These are phyloP conservation scores for Hirundo rustica DNA, from an alignment of 2,797 vertebrate genomes.

Conservation along the genomic window DNA sequence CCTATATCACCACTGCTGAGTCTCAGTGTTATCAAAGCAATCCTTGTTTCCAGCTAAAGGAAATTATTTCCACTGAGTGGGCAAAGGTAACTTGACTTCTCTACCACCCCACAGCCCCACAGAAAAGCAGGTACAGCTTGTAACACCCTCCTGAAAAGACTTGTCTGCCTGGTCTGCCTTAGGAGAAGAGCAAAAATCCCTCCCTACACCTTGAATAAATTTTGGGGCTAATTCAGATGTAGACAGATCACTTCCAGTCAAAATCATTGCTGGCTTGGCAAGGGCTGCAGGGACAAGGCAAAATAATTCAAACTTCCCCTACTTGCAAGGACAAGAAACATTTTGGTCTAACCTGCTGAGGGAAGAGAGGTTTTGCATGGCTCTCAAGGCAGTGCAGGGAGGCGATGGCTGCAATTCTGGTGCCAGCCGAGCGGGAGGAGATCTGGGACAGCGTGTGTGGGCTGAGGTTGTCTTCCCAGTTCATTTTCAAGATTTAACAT, in stretches of 20 bases:
- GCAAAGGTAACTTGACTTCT: neutral
- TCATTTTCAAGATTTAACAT: neutral
- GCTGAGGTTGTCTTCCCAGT: neutral
- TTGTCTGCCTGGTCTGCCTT: neutral
- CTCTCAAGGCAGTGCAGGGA: neutral
- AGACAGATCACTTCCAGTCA: neutral
- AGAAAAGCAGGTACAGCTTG: neutral
- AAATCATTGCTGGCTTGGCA: rapidly evolving
- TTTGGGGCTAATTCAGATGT: neutral
- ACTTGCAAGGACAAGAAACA: neutral
- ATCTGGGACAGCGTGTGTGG: rapidly evolving
- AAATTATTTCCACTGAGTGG: neutral
- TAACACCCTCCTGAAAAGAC: neutral
- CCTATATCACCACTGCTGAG: neutral
- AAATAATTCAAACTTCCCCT: neutral
- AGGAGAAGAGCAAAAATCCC: neutral
- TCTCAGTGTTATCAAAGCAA: neutral
- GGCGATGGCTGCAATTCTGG: neutral
- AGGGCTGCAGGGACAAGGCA: neutral
- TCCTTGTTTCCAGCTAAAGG: neutral
- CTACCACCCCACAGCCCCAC: neutral
- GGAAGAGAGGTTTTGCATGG: neutral
- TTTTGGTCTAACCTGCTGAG: neutral
- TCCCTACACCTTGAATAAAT: neutral
- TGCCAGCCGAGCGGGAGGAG: neutral